Evolutionary conservation across 2,797 vertebrate genomes (phyloP).

Genomic region (Zalophus californianus): DNA sequence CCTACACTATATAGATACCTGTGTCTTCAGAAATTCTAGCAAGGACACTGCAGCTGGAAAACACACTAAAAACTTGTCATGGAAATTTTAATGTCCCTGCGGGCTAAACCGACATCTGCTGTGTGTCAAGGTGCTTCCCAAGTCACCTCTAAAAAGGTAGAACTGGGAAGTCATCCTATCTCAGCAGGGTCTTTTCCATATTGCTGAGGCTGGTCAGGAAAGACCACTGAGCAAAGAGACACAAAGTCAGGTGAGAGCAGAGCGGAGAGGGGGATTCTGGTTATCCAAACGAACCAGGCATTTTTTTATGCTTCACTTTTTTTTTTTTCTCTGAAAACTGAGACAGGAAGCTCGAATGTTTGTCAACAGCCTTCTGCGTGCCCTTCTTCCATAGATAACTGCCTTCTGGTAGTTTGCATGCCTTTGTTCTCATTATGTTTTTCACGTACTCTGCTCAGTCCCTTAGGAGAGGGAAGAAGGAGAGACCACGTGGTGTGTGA

Average conservation of each 20-base stretch:
- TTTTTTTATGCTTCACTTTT: neutral
- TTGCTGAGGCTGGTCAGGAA: slow-evolving; percentile 32
- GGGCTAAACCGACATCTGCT: slow-evolving; percentile 47
- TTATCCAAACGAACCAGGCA: fast-evolving
- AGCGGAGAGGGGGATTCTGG: neutral
- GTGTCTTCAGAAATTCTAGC: neutral
- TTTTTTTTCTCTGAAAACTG: neutral
- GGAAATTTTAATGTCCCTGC: neutral
- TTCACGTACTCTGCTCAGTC: neutral
- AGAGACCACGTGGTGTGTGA: fast-evolving
- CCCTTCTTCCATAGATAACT: fast-evolving
- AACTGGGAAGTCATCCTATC: neutral
- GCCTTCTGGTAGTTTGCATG: neutral
- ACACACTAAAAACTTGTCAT: neutral
- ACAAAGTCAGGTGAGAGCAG: neutral
- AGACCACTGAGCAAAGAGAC: neutral
- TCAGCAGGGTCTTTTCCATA: neutral
- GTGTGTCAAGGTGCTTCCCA: neutral
- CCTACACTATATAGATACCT: neutral
- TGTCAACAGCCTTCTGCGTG: neutral
- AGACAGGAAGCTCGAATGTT: neutral
- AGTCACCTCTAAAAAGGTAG: slow-evolving; percentile 53
- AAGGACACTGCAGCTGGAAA: neutral
- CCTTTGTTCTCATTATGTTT: too few species aligned
- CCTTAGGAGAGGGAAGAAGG: neutral